Evolutionary conservation across 2,888 invertebrate genomes (phyloP).

Genomic region (Leptopterna dolabrata): DNA sequence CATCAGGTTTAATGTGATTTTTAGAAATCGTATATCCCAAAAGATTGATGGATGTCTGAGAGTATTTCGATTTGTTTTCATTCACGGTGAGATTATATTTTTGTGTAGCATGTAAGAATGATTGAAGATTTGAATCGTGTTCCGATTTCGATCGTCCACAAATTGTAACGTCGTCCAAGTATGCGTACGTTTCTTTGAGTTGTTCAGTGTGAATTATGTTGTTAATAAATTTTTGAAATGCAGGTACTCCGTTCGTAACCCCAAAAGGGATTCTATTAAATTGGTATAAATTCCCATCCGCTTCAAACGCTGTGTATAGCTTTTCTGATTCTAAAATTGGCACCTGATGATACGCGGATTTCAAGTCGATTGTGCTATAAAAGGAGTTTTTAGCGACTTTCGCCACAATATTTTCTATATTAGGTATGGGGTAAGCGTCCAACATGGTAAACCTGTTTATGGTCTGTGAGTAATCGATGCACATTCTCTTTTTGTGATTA

Average conservation of each 20-base stretch:
- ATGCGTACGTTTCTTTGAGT: not conserved
- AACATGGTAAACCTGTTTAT: not conserved
- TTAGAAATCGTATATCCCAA: too few species aligned
- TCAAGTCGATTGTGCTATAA: not conserved
- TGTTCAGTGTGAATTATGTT: not conserved
- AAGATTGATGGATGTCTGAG: too few species aligned
- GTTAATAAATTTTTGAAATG: not conserved
- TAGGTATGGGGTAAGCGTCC: not conserved
- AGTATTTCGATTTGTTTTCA: not conserved
- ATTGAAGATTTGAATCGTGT: not conserved
- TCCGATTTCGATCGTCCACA: not conserved
- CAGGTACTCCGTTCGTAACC: not conserved
- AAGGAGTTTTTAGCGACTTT: not conserved
- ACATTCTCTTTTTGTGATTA: not conserved
- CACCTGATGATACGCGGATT: not conserved
- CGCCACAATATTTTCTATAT: not conserved
- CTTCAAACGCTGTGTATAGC: not conserved
- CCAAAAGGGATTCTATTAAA: constrained; percentile 34
- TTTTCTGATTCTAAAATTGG: not conserved
- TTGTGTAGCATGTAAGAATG: not conserved
- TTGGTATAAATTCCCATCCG: constrained; percentile 53
- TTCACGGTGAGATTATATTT: not conserved
- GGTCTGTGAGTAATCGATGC: not conserved
- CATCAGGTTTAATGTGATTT: not conserved
- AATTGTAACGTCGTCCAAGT: not conserved